A percentile compares a stretch with the other conserved stretches of the same genome.
Conservation (phyloP, 1,140 invertebrate genomes). For the Sitophilus oryzae region DNA sequence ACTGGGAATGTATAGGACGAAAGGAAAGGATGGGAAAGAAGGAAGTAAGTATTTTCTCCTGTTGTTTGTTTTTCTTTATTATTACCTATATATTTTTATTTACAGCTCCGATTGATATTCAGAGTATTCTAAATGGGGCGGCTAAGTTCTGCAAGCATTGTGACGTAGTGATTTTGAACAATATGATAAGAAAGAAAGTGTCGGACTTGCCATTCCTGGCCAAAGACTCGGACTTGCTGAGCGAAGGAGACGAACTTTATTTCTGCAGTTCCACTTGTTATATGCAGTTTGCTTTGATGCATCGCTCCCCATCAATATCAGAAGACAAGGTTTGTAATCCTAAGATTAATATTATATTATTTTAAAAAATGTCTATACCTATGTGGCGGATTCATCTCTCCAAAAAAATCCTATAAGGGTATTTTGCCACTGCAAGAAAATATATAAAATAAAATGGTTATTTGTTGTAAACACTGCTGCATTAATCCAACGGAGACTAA, state of each 20-base stretch:
- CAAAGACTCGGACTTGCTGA: slow-evolving; percentile 57
- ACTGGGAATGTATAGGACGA: slow-evolving; percentile 70
- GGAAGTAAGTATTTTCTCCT: slow-evolving; percentile 48
- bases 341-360: background rate
- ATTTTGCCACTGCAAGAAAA: no score
- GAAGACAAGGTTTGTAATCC: slow-evolving; percentile 48
- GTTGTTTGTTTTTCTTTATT: no score
- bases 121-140: slow-evolving; percentile 80
- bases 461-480: no score
- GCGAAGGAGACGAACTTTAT: slow-evolving; percentile 61
- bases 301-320: slow-evolving; percentile 51
- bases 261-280: slow-evolving; percentile 84
- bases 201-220: slow-evolving; percentile 71
- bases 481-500: no score
- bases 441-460: no score
- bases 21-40: slow-evolving; percentile 80
- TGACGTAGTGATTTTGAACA: slow-evolving; percentile 81
- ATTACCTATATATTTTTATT: slow-evolving; percentile 32
- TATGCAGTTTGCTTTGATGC: slow-evolving; percentile 69
- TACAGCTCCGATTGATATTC: slow-evolving; percentile 73
- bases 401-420: no score
- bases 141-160: slow-evolving; percentile 89
- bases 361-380: no score
- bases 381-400: no score
- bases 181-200: slow-evolving; percentile 71